Percentiles rank a stretch among this genome's conserved stretches.
Conservation (phyloP, 2,888 invertebrate species). For the Hydroisotoma schaefferi region DNA sequence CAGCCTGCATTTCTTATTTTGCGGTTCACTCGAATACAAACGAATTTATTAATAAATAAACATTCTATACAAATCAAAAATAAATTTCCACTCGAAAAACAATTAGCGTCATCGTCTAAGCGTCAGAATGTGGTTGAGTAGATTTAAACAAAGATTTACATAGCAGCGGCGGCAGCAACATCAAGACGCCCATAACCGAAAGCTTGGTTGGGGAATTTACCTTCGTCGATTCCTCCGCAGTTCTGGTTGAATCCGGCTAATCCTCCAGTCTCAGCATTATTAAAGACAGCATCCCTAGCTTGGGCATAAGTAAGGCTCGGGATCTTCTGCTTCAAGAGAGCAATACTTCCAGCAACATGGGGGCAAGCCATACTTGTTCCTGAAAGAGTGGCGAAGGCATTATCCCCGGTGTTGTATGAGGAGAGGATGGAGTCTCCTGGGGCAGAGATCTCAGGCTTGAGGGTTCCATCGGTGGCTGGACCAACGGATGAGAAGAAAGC, state of each 20-base stretch:
- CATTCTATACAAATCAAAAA: too few relatives aligned
- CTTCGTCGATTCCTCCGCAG: slow-evolving; percentile 6
- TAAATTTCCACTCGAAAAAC: too few relatives aligned
- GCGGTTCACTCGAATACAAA: too few relatives aligned
- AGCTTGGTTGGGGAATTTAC: slow-evolving; percentile 4
- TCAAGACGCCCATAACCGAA: slow-evolving; percentile 9
- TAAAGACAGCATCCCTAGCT: neutral
- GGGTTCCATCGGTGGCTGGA: slow-evolving; percentile 8
- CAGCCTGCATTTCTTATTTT: too few relatives aligned
- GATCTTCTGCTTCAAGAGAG: slow-evolving; percentile 14
- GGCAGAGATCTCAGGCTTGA: slow-evolving; percentile 28
- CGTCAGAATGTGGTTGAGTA: too few relatives aligned
- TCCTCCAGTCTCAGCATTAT: neutral
- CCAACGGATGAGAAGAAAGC: slow-evolving; percentile 20
- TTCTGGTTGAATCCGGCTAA: neutral
- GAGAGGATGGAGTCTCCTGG: slow-evolving; percentile 20
- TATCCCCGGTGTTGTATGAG: slow-evolving; percentile 6
- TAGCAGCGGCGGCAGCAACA: neutral
- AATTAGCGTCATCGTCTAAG: too few relatives aligned
- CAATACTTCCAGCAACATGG: slow-evolving; percentile 25
- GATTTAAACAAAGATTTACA: too few relatives aligned
- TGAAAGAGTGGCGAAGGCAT: slow-evolving; percentile 8
- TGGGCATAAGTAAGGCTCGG: neutral
- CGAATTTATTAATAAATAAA: too few relatives aligned
- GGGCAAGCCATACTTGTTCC: slow-evolving; percentile 27